Conservation (phyloP, 2,888 invertebrate genomes). For the Caenorhabditis sulstoni region DNA sequence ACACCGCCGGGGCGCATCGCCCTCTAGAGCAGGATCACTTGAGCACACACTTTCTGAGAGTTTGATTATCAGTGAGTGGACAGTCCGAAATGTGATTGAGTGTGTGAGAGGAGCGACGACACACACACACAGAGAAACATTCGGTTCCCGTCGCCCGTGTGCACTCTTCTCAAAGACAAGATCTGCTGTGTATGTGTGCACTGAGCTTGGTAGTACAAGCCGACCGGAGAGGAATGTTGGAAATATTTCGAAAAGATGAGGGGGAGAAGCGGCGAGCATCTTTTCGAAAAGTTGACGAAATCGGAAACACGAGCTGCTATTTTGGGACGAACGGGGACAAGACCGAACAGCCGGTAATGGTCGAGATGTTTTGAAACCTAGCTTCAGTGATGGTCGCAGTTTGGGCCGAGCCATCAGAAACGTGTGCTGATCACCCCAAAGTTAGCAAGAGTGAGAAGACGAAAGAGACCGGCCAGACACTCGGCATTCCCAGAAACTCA, state of each 20-base stretch:
- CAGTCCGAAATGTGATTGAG: conserved; percentile 44
- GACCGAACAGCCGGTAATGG: conserved; percentile 22
- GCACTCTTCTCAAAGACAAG: conserved; percentile 34
- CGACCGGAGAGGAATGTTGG: conserved; percentile 44
- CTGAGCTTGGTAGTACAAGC: conserved; percentile 54
- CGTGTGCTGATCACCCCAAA: too few species aligned
- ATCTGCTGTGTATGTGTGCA: conserved; percentile 15
- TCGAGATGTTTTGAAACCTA: conserved; percentile 1
- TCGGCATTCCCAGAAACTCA: conserved; percentile 2
- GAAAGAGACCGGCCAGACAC: too few species aligned
- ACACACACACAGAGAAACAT: conserved; percentile 44
- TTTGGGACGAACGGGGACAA: conserved; percentile 12
- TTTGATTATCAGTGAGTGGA: conserved; percentile 50
- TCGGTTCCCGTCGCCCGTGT: conserved; percentile 19
- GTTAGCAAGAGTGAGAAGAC: too few species aligned
- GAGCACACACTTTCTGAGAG: conserved; percentile 59
- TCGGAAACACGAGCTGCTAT: conserved; percentile 11
- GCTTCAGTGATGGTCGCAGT: too few species aligned
- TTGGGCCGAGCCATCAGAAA: too few species aligned
- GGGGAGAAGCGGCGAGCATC: neutral
- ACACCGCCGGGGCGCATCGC: conserved; percentile 18
- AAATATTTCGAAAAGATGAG: conserved; percentile 34
- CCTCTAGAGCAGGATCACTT: conserved; percentile 58
- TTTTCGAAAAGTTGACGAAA: conserved; percentile 3
- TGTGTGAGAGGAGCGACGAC: conserved; percentile 10